Conservation (phyloP, 2,113 vertebrate genomes). For the Cavia porcellus region DNA sequence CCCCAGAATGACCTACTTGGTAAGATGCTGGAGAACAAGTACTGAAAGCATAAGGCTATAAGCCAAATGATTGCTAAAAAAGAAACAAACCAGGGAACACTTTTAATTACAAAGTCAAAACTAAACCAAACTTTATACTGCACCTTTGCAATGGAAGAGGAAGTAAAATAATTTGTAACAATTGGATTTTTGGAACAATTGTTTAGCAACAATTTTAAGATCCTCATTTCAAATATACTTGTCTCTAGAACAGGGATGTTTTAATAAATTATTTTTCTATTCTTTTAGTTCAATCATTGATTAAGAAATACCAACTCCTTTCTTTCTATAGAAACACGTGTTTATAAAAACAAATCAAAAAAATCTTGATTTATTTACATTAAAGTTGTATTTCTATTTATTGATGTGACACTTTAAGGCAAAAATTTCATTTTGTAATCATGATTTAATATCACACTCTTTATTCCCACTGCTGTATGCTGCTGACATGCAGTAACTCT, state of each 20-base stretch:
- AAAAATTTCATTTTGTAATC: background rate
- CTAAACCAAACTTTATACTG: background rate
- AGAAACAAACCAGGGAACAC: background rate
- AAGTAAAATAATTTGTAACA: background rate
- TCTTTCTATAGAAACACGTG: background rate
- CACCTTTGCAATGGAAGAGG: background rate
- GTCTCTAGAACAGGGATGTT: background rate
- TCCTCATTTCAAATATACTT: background rate
- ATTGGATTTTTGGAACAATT: background rate
- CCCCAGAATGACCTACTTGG: slow-evolving; percentile 94
- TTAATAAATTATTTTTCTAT: background rate
- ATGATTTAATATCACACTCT: background rate
- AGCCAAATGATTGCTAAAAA: fast-evolving
- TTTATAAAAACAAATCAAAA: background rate
- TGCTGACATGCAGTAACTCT: too few species aligned
- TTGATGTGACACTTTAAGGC: too few species aligned
- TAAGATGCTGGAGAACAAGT: slow-evolving; percentile 69
- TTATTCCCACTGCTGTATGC: background rate
- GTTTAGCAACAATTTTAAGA: background rate
- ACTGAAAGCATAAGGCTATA: background rate
- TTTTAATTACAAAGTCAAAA: background rate
- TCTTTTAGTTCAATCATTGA: background rate
- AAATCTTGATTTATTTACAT: background rate
- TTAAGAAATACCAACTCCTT: background rate
- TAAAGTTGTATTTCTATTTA: background rate